Evolutionary conservation across 2,888 invertebrate species (phyloP).

Genomic region (Drosophila villosipedis): DNA sequence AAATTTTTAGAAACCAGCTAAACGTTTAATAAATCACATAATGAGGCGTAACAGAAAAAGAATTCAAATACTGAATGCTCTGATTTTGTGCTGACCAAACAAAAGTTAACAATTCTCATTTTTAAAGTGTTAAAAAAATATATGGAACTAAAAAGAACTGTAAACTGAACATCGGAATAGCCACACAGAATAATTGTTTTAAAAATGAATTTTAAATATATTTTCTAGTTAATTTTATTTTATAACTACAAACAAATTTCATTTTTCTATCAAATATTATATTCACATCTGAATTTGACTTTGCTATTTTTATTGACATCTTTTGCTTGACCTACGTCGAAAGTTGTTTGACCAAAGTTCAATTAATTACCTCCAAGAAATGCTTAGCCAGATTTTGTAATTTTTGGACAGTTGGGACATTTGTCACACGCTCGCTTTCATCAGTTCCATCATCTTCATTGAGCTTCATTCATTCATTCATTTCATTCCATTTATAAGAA

Average conservation of each 20-base stretch:
- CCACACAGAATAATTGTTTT: background rate
- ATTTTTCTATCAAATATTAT: background rate
- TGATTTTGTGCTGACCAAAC: background rate
- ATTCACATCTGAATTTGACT: background rate
- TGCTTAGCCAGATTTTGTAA: conserved; percentile 58
- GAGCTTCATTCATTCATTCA: conserved; percentile 19
- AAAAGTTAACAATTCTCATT: background rate
- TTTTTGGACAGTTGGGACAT: conserved; percentile 63
- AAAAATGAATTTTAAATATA: background rate
- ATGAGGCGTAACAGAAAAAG: conserved; percentile 25
- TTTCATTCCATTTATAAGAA: conserved; percentile 16
- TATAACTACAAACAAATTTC: background rate
- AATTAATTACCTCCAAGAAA: conserved; percentile 65
- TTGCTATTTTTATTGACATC: background rate
- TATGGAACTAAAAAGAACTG: background rate
- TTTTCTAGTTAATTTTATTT: background rate
- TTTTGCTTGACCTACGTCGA: background rate
- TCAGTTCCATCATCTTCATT: conserved; percentile 69
- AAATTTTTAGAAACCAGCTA: conserved; percentile 47
- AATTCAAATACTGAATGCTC: background rate
- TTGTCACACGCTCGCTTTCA: conserved; percentile 78
- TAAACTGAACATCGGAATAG: background rate
- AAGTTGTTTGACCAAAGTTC: conserved; percentile 45
- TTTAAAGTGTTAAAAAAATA: background rate
- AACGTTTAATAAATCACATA: conserved; percentile 62